Conservation (phyloP, 2,888 invertebrate genomes). For the Heliconius aoede region DNA sequence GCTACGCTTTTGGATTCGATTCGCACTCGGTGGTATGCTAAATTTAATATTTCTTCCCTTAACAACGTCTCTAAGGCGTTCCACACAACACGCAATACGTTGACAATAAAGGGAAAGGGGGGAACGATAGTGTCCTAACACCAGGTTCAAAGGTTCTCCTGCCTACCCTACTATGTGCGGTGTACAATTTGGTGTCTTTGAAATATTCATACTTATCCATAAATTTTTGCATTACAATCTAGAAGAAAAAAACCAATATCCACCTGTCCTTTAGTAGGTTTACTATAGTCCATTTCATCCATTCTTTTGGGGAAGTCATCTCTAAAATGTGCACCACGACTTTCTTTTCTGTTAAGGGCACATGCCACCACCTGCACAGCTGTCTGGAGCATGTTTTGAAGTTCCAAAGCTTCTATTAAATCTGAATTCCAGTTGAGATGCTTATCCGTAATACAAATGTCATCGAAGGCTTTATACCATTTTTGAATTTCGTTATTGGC, state of each 20-base stretch:
- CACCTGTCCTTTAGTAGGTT: constrained; percentile 91
- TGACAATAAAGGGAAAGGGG: too few relatives aligned
- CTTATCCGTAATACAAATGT: constrained; percentile 88
- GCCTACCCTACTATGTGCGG: too few relatives aligned
- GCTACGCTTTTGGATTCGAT: background rate
- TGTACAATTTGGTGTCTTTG: too few relatives aligned
- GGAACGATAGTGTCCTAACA: too few relatives aligned
- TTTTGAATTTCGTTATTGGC: constrained; percentile 85
- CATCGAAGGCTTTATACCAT: constrained; percentile 88
- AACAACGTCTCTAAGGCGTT: too few relatives aligned
- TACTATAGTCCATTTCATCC: constrained; percentile 97
- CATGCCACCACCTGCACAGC: constrained; percentile 92
- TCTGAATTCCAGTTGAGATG: constrained; percentile 97
- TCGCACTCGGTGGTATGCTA: background rate
- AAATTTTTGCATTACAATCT: background rate
- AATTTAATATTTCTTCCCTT: too few relatives aligned
- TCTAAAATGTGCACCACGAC: constrained; percentile 98
- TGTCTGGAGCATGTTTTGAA: constrained; percentile 97
- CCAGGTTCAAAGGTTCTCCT: too few relatives aligned
- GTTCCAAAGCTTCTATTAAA: constrained; percentile 95
- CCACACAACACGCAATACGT: too few relatives aligned
- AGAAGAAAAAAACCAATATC: background rate
- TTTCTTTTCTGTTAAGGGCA: constrained; percentile 97
- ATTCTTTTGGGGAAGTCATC: constrained; percentile 95
- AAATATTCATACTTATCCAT: too few relatives aligned